Evolutionary conservation across 2,888 invertebrate species (phyloP), one percentile per base, ranked within the genome.

Genomic region (Synanthedon tipuliformis): DNA sequence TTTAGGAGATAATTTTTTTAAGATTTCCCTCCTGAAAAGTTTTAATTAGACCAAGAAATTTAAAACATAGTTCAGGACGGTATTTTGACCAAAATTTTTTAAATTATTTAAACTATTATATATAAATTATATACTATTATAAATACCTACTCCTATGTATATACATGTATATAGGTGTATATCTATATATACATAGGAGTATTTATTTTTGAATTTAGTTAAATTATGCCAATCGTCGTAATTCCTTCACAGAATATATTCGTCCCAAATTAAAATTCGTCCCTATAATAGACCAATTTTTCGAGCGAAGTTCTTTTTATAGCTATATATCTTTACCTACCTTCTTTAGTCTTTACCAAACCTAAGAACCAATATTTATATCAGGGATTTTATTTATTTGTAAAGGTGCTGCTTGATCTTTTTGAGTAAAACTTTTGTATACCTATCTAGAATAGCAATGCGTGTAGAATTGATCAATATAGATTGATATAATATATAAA

Each of bases 201-300:
- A 34, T 8, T 34, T 34, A n/a, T n/a, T 27, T 34, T 7, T 2
- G 34, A 10, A 34, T 34, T 34, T 34, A 34, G 34, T 34, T 34
- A 34, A 34, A 34, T 34, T 34, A 34, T 34, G 34, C 8, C 34
- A 34, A 34, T 34, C 2, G 34, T 34, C 34, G 34, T 34, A 34
- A 34, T 34, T 34, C 34, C 45, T n/a, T 45, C 45, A n/a, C 12
- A 49, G 1, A 49, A 49, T 18, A 8, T 16, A 49, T 16, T 49
- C 49, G 49, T 49, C 49, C 49, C 12, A 49, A 8, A 13, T n/a
- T 8, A 34, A 34, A 34, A 45, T 15, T 54, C 55, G 52, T 53
- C 51, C 50, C 45, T 50, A 54, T 41, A 34, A 49, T 27, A 54
- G 63, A 65, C 63, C 62, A 63, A 65, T 63, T 59, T 58, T 59